Base-by-base conservation (phyloP, 2,888 invertebrate species). In the Lepidocyrtoides sp. region DNA sequence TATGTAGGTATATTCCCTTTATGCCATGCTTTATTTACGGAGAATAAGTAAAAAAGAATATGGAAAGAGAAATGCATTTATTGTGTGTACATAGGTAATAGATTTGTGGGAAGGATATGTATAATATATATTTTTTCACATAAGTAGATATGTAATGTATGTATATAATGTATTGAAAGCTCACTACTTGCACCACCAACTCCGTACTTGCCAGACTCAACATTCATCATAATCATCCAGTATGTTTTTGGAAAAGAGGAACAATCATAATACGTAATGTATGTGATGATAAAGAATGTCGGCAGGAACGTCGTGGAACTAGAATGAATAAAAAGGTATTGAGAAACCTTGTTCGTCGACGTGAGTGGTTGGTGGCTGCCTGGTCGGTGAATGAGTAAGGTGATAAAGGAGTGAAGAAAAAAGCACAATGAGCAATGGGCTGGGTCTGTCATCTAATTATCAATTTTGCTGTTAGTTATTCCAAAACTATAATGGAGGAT, bases 391-490 rank as follows among this genome's bases (percentile, higher is more conserved):
- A 75, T 48, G 66, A 23, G 72, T 51, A 57, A 84, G 79, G 89
- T 90, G 89, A 84, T 84, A 79, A 77, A 83, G 36, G 54, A 63
- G 72, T 48, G 69, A 23, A 66, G 32, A 66, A 85, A 63, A 83
- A 79, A 36, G 20, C 4, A 82, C 75, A 79, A 75, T 82, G 91
- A 91, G 85, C 85, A 85, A 90, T 85, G 90, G 90, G 85, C 17
- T 86, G 91, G 90, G 81, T 86, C 91, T 91, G 91, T 91, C 91
- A 81, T 91, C 91, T 91, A 91, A 91, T 91, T 91, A 91, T 91
- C 91, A 91, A 91, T 91, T 91, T 91, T 85, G 79, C 86, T 91
- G 91, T 91, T 91, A 91, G 81, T 86, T 86, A 69, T 72, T 86
- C 86, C 60, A 41, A 44, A 77, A 60, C 44, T 83, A 75, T 86